Base-by-base conservation (phyloP, 2,113 vertebrate genomes). In the Hepsetus odoe region DNA sequence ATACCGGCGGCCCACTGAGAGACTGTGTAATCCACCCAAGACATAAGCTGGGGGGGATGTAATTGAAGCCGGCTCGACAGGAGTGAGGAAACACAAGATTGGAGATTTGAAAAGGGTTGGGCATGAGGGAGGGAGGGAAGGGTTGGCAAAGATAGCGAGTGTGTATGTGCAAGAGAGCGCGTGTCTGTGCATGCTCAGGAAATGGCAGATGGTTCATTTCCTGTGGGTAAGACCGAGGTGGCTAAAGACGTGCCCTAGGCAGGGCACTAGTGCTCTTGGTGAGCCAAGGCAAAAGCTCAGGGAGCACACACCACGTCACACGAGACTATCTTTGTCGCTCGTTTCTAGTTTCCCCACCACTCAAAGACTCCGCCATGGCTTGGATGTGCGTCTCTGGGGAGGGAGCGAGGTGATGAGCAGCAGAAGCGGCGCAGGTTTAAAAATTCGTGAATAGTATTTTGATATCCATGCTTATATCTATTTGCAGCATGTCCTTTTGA, bases 401-500 rank as follows among this genome's bases (percentile, higher is more conserved):
- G 82, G 65, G 44, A 74, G 32, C 70, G 59, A 73, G 64, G 2
- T 84, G 85, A 84, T 81, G 65, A 84, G 83, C 82, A 76, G 67
- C 73, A 80, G 83, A 71, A 85, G 68, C 71, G 56, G 66, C 74
- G 79, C 51, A 2, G 44, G 26, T 22, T 44, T 26, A 30, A 77
- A n/a, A 73, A 64, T 51, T 56, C 16, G 35, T 40, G 59, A 51
- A 75, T 64, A 75, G 42, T 38, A 49, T 75, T 65, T 51, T 64
- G 42, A 75, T 75, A 65, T 64, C 30, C 30, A 35, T 75, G 16
- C 74, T 66, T 90, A 88, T 84, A 85, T 90, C 86, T 65, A 38
- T 91, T 90, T 85, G 32, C 88, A 87, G 87, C 76, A 84, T 84
- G 85, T 88, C 84, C 86, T 88, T 91, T 91, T 91, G 89, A 90